Evolutionary conservation across 2,888 invertebrate genomes (phyloP), one percentile per base, ranked within the genome.

Genomic region (Dascillus cervinus): DNA sequence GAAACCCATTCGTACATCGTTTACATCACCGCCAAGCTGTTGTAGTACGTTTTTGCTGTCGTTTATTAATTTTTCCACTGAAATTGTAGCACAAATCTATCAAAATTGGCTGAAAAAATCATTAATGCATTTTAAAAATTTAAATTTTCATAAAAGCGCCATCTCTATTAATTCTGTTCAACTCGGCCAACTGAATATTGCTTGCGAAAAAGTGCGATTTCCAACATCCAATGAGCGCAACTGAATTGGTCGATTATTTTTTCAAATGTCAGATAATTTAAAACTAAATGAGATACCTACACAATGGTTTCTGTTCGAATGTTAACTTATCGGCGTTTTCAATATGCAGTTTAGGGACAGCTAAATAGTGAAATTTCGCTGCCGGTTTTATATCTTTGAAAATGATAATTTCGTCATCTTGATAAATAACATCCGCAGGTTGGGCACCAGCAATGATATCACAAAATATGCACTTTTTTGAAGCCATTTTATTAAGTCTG

Each of bases 351-450:
- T 80, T 84, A 1, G 89, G 77, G 15, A 89, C 70, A 9, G 87
- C 77, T 37, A 94, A 67, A 52, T 80, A 79, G 58, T 95, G 94
- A 62, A 80, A 75, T 8, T 72, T 73, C 0, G 86, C 73, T 0
- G 83, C 88, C 3, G 94, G 94, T 54, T 78, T 78, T 11, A 79
- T 89, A 54, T 94, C 92, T 17, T 77, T 74, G 55, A 94, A 90
- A 17, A 87, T 81, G 4, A 82, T 72, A 20, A 84, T 65, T 23
- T 82, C 75, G 1, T 87, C 82, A 49, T 85, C 82, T 68, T 86
- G 77, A 47, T 72, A 77, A 29, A 81, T 62, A 37, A 82, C 70
- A 48, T 77, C 72, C 0, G 78, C 75, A 1, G 72, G 63, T 12
- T 69, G 72, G 38, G 75, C 60, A 28, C 77, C 77, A 22, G 70